Evolutionary conservation across 2,888 invertebrate species (phyloP).

Genomic region (Notodonta dromedarius): DNA sequence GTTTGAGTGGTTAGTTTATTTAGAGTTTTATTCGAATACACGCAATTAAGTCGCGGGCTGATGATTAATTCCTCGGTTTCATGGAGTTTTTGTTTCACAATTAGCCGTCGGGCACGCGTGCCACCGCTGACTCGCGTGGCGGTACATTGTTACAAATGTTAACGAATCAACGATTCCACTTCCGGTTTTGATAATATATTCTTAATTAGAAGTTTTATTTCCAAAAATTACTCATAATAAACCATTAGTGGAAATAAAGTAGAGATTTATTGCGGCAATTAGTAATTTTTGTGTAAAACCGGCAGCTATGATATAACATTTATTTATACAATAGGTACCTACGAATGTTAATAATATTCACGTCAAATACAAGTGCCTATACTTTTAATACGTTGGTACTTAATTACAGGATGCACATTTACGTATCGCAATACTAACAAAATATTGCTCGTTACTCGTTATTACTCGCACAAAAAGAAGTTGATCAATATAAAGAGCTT

Average conservation of each 20-base stretch:
- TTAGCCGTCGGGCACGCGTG: slow-evolving; percentile 64
- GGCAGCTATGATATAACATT: slow-evolving; percentile 20
- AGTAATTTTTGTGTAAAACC: slow-evolving; percentile 28
- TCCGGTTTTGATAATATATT: slow-evolving; percentile 67
- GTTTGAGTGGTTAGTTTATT: not conserved
- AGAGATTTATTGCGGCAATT: slow-evolving; percentile 37
- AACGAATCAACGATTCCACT: slow-evolving; percentile 61
- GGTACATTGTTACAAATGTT: slow-evolving; percentile 61
- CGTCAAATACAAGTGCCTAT: not conserved
- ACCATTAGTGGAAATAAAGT: slow-evolving; percentile 38
- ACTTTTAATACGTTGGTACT: too few species aligned
- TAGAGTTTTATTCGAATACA: slow-evolving; percentile 49
- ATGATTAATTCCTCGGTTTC: slow-evolving; percentile 78
- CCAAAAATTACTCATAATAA: slow-evolving; percentile 44
- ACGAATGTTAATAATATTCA: not conserved
- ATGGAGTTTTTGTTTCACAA: slow-evolving; percentile 79
- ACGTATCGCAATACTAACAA: too few species aligned
- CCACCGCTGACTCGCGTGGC: slow-evolving; percentile 68
- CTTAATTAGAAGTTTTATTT: slow-evolving; percentile 65
- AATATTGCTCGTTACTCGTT: too few species aligned
- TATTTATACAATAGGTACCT: slow-evolving; percentile 7
- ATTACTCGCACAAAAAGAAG: too few species aligned
- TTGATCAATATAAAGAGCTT: too few species aligned
- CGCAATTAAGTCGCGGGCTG: slow-evolving; percentile 56
- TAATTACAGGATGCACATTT: too few species aligned